phyloP scores from a whole-genome alignment of 2,888 invertebrate species.

The Dione juno region DNA sequence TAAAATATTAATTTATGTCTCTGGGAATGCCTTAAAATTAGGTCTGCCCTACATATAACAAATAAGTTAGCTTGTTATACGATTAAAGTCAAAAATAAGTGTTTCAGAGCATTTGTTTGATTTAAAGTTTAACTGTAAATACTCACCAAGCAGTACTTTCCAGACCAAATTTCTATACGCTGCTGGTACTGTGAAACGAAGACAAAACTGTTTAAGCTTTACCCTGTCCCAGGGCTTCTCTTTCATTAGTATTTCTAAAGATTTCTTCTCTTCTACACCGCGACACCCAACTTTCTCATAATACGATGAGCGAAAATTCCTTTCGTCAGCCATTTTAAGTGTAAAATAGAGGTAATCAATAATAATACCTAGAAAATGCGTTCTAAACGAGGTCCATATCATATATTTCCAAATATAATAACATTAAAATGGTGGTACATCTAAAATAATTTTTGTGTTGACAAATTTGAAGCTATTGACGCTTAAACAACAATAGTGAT shows the following conservation, averaged over 20 bases:
- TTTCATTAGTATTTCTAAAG: slow-evolving; percentile 93
- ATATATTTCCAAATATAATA: neutral
- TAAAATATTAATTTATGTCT: too few species aligned
- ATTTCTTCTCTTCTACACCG: slow-evolving; percentile 95
- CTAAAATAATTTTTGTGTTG: neutral
- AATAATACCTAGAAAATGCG: slow-evolving; percentile 20
- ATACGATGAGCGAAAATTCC: slow-evolving; percentile 92
- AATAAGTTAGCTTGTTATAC: neutral
- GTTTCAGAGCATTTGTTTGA: neutral
- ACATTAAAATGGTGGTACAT: neutral
- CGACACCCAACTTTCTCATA: slow-evolving; percentile 95
- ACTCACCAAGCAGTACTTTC: slow-evolving; percentile 91
- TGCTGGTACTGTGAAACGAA: slow-evolving; percentile 92
- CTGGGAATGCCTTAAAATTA: too few species aligned
- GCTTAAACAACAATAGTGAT: neutral
- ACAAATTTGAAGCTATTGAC: slow-evolving; percentile 4
- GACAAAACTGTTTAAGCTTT: slow-evolving; percentile 92
- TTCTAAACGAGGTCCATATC: neutral
- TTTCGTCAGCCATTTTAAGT: slow-evolving; percentile 84
- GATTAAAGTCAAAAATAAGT: neutral
- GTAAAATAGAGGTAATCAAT: slow-evolving; percentile 28
- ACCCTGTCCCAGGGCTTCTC: slow-evolving; percentile 91
- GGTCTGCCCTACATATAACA: too few species aligned
- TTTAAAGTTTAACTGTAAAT: neutral
- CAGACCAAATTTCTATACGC: slow-evolving; percentile 91